These are phyloP conservation scores for Heterochromis multidens DNA, from an alignment of 2,113 vertebrate species.

Conservation along the genomic window DNA sequence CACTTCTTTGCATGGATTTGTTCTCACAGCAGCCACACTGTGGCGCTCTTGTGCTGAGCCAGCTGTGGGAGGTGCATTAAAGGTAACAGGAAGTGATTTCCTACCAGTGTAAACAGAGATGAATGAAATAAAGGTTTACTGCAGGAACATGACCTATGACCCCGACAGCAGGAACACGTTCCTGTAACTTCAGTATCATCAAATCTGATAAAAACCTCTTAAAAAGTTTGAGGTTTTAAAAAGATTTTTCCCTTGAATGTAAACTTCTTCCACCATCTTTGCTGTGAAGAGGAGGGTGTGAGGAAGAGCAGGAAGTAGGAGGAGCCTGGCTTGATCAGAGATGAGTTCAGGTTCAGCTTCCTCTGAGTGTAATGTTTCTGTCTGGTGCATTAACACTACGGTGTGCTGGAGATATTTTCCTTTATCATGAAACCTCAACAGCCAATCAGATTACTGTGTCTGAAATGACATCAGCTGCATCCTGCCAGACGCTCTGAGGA, in stretches of 20 bases:
- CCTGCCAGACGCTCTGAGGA: not conserved
- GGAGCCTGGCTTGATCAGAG: no score
- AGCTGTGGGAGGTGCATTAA: not conserved
- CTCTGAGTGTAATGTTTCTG: no score
- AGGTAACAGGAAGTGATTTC: no score
- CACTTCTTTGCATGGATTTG: no score
- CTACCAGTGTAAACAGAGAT: no score
- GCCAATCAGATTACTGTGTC: not conserved
- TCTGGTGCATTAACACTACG: not conserved
- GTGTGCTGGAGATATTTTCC: not conserved
- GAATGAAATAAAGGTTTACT: not conserved
- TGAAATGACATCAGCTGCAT: not conserved
- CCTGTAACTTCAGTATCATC: not conserved
- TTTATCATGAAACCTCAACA: not conserved
- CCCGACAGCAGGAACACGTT: not conserved
- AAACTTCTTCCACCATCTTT: not conserved
- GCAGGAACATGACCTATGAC: not conserved
- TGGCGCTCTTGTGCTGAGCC: not conserved
- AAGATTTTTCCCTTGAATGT: rapidly evolving
- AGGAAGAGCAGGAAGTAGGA: not conserved
- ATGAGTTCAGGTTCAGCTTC: no score
- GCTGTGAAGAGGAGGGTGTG: not conserved
- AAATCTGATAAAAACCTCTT: not conserved
- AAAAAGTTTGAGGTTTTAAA: not conserved
- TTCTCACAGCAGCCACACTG: not conserved